phyloP scores from a whole-genome alignment of 1,140 invertebrate genomes.

The Anastrepha ludens region DNA sequence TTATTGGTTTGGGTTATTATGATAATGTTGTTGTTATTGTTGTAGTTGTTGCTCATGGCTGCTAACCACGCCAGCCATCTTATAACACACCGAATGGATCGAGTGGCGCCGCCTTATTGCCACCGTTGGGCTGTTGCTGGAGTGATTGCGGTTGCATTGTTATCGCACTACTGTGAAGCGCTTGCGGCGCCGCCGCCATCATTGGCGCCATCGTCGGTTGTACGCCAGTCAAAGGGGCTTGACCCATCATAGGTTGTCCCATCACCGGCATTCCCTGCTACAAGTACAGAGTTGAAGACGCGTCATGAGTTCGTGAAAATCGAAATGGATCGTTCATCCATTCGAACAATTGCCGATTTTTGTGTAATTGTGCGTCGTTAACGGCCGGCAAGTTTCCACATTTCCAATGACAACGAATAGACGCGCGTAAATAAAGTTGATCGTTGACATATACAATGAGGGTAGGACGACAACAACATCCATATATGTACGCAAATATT shows the following conservation, averaged over 20 bases:
- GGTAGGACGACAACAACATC: no score
- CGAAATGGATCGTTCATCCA: no score
- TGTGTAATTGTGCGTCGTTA: no score
- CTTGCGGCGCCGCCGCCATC: conserved; percentile 60
- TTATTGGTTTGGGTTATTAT: not conserved
- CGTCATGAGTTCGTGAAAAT: no score
- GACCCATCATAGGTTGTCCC: conserved; percentile 65
- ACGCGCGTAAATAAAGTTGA: no score
- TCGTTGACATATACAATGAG: no score
- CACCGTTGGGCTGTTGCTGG: conserved; percentile 63
- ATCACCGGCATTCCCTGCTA: conserved; percentile 74
- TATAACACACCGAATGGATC: conserved; percentile 74
- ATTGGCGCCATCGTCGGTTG: conserved; percentile 71
- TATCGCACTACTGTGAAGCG: conserved; percentile 65
- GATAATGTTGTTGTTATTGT: not conserved
- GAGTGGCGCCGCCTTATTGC: conserved; percentile 69
- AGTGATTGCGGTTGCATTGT: conserved; percentile 69
- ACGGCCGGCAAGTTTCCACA: no score
- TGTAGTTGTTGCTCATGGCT: conserved; percentile 11
- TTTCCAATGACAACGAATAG: no score
- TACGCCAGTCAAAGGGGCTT: conserved; percentile 74
- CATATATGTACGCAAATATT: no score
- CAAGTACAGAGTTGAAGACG: not conserved
- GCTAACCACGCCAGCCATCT: conserved; percentile 34
- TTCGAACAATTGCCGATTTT: no score